Percentiles rank a stretch among this genome's conserved stretches.
Evolutionary conservation across 2,888 invertebrate genomes (phyloP).

Genomic region (Azorinus chamasolen): DNA sequence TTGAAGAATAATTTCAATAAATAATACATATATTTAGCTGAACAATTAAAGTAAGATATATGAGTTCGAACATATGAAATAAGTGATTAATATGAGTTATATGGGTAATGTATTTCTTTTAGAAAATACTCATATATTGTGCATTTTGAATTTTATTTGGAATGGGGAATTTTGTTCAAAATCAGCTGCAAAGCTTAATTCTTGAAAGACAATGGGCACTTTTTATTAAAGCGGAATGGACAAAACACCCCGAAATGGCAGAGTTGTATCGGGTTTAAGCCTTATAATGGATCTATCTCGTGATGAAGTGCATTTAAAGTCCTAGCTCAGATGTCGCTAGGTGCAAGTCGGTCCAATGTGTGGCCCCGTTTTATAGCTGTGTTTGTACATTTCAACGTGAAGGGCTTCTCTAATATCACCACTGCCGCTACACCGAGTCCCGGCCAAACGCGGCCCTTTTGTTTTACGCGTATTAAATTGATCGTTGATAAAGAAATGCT

Average conservation of each 20-base stretch:
- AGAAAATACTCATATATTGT: no score
- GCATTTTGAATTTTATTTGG: no score
- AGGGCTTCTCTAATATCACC: slow-evolving; percentile 32
- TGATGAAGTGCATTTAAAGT: slow-evolving; percentile 56
- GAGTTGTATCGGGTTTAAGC: slow-evolving; percentile 45
- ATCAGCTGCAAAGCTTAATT: no score
- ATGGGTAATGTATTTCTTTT: no score
- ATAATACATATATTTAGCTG: no score
- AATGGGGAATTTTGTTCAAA: no score
- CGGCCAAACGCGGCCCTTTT: slow-evolving; percentile 36
- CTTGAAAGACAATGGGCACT: no score
- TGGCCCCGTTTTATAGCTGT: slow-evolving; percentile 54
- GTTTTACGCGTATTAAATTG: slow-evolving; percentile 46
- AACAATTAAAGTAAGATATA: no score
- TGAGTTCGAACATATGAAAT: no score
- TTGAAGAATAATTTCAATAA: no score
- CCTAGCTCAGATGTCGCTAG: slow-evolving; percentile 41
- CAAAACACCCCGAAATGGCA: slow-evolving; percentile 52
- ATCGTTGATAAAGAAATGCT: slow-evolving; percentile 44
- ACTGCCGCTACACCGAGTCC: slow-evolving; percentile 22
- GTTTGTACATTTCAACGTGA: slow-evolving; percentile 26
- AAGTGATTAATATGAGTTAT: no score
- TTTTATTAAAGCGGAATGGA: slow-evolving; percentile 41
- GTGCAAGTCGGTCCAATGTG: slow-evolving; percentile 57
- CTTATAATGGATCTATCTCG: slow-evolving; percentile 59